Evolutionary conservation across 2,113 vertebrate genomes (phyloP).

Genomic region (Sorex araneus): DNA sequence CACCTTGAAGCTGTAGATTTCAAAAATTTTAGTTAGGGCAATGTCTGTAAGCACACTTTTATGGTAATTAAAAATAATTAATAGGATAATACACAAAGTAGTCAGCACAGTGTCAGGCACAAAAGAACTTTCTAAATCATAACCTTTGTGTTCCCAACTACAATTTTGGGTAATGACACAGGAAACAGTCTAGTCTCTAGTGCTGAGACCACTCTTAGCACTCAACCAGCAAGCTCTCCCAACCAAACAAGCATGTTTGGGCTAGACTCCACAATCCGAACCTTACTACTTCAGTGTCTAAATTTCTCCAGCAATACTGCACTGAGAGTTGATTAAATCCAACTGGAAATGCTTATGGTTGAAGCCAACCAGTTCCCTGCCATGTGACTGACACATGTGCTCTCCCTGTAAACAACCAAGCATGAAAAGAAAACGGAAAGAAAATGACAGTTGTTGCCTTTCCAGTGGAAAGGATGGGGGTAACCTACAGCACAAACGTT

Average conservation of each 20-base stretch:
- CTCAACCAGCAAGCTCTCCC: neutral
- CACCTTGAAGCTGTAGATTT: conserved; percentile 9
- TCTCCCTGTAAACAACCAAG: conserved; percentile 42
- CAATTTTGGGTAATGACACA: neutral
- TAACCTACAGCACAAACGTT: conserved; percentile 30
- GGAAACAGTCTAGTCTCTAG: neutral
- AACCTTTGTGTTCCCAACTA: conserved; percentile 14
- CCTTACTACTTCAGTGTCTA: conserved; percentile 39
- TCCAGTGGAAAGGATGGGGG: conserved; percentile 18
- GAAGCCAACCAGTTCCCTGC: neutral
- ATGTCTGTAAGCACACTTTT: conserved; percentile 23
- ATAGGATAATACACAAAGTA: conserved; percentile 27
- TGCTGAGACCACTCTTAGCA: neutral
- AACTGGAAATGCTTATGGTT: conserved; percentile 40
- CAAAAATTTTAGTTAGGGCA: neutral
- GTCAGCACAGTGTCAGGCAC: neutral
- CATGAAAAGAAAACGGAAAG: conserved; percentile 11
- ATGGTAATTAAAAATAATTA: conserved; percentile 20
- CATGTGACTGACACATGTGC: neutral
- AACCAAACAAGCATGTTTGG: neutral
- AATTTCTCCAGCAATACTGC: conserved; percentile 47
- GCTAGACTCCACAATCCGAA: neutral
- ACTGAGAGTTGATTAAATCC: conserved; percentile 57
- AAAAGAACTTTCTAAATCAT: conserved; percentile 12
- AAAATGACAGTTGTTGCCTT: conserved; percentile 46